Conservation (phyloP, 53 echinoderm and acorn worm species). For the Arbacia lixula region DNA sequence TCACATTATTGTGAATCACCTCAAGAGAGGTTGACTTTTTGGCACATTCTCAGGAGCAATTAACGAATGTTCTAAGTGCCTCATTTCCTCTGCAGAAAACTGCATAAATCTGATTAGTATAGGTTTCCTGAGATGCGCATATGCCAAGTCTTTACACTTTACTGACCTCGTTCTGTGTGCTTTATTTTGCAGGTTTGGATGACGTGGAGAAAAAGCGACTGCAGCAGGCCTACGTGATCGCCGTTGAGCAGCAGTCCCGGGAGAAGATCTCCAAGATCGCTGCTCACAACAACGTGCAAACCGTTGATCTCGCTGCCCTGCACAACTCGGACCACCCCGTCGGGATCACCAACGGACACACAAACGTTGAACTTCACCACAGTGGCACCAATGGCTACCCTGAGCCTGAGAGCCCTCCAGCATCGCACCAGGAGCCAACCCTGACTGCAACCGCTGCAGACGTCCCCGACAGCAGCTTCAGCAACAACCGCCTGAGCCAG, state of each 20-base stretch:
- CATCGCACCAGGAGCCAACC: constrained; percentile 12
- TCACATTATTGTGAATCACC: no score
- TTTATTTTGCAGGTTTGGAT: constrained; percentile 58
- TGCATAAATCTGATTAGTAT: no score
- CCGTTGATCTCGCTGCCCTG: constrained; percentile 66
- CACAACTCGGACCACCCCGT: constrained; percentile 39
- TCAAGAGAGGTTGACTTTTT: no score
- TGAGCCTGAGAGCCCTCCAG: constrained; percentile 41
- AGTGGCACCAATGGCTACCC: constrained; percentile 69
- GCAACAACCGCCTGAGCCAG: constrained; percentile 32
- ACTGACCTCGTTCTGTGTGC: no score
- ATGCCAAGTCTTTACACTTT: no score
- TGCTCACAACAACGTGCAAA: constrained; percentile 68
- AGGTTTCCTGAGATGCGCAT: no score
- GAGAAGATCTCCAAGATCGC: constrained; percentile 80
- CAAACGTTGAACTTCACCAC: constrained; percentile 46
- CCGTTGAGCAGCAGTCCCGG: constrained; percentile 85
- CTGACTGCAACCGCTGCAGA: constrained; percentile 37
- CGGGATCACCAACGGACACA: constrained; percentile 57
- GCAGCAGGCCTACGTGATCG: constrained; percentile 96
- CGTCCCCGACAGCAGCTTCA: constrained; percentile 24
- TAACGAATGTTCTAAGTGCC: no score
- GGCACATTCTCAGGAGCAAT: no score
- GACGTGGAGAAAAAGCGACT: constrained; percentile 80
- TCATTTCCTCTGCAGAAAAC: no score